Base-by-base conservation (phyloP, 2,888 invertebrate genomes). In the Trissolcus japonicus region DNA sequence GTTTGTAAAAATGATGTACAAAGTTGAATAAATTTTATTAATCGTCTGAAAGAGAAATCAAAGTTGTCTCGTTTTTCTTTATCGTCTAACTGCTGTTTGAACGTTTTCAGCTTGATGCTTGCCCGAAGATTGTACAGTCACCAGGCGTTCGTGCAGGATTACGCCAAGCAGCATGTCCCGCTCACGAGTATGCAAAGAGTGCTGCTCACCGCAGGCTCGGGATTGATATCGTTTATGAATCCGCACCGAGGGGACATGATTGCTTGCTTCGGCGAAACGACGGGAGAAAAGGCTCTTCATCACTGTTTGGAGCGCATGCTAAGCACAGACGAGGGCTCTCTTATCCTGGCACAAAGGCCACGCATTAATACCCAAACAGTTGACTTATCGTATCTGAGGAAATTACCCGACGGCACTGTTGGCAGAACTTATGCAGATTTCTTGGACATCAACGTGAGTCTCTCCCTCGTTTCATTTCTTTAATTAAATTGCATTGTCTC, bases 211-310 rank as follows among this genome's bases (percentile, higher is more conserved):
- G 90, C 93, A n/a, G 98, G 98, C 7, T 96, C 98, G n/a, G 96
- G 97, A 17, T 90, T 94, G 25, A 91, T 96, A 63, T 93, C 97
- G 0, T 90, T 99, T 51, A 84, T 94, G 9, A 93, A 98, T 90
- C 99, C 99, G 6, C 91, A 91, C 69, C 91, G 95, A 77, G 95
- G 93, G 16, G 98, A 99, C 87, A 97, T 98, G 96, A 96, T 99
- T 81, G 97, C 98, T 19, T 95, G 96, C 80, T 91, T 98, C 81
- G 98, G 97, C 0, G 98, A 99, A 90, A 95, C 97, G 0, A 96
- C 98, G 9, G 98, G 94, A 53, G 82, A 86, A 46, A 87, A 86
- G 54, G 95, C 97, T 2, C 90, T 98, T 4, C 90, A 90, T 77
- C 91, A 92, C 82, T 95, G 98, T 90, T 91, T 92, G 62, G 87